Evolutionary conservation across 2,888 invertebrate genomes (phyloP), one percentile per base, ranked within the genome.

Genomic region (Dryobotodes eremita): DNA sequence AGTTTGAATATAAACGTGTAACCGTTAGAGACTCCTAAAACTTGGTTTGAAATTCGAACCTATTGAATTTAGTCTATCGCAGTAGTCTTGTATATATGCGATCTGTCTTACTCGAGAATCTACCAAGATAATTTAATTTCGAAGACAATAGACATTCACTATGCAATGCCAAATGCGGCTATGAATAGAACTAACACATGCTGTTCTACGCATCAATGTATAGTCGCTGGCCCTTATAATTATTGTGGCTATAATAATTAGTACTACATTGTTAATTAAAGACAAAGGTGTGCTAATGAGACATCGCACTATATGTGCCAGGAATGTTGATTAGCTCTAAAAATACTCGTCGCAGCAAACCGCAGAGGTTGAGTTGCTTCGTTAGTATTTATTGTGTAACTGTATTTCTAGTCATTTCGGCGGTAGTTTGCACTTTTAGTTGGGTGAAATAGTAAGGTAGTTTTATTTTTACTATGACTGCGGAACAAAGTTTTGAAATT

Each of bases 281-380:
- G 90, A 93, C 93, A 93, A 93, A 93, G 91, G 92, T 93, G 89
- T 90, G 84, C 89, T 92, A 94, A 94, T 92, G 92, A 93, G 90
- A 90, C 87, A 81, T 86, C 84, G 83, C 84, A 81, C 59, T 75
- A 84, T 79, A 77, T 85, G 86, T 92, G 94, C 90, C 91, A 80
- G 88, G 94, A 94, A 94, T 95, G 91, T 93, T 94, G 94, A 95
- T 94, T 92, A 92, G 92, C 87, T 90, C 91, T 92, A 94, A 94
- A 94, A 95, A 95, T 93, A 91, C 86, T 86, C 83, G 86, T 85
- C 87, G 89, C 79, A 89, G 89, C 90, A 90, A 90, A 91, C 91
- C 91, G 87, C 89, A 91, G 90, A 85, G 74, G 80, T 89, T 80
- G 83, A 90, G 89, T 86, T 87, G 90, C 91, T 93, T 95, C 95